Base-by-base conservation (phyloP, 2,888 invertebrate species). In the Malthinus seriepunctatus region DNA sequence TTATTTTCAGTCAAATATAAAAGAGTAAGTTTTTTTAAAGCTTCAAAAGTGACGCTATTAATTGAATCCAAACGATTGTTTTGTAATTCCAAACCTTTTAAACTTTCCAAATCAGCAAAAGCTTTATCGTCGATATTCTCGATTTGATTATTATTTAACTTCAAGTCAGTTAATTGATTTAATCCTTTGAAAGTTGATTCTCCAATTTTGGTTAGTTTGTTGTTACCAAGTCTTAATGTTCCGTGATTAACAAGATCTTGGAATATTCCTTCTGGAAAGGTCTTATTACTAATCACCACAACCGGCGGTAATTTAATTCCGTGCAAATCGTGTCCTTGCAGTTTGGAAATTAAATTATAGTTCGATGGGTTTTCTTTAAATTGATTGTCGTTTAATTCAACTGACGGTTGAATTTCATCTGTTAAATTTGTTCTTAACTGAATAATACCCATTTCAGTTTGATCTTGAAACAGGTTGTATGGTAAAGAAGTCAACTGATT, bases 81-180 rank as follows among this genome's bases (percentile, higher is more conserved):
- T 8, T n/a, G 9, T 12, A 56, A 11, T 1, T 31, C 1, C 8
- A 56, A 14, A 34, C 1, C 10, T n/a, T 8, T 9, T 11, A 50
- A 6, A 1, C 32, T n/a, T 9, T 12, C 11, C 7, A 56, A 10
- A 31, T 23, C 50, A 8, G 31, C 4, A 9, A 56, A 56, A 12
- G 10, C n/a, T 4, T 12, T 10, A 0, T 3, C n/a, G 1, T 42
- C 3, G 1, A 56, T 44, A 10, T 7, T 8, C 11, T 35, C 15
- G 1, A 51, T 44, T 3, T 37, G 32, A 23, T 51, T 56, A 10
- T 37, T 5, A 12, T 56, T 32, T 8, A 56, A 7, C 2, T 12
- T 33, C 9, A 47, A 34, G 6, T n/a, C 31, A 1, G 32, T 12
- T 11, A 48, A 11, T 3, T 35, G 12, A 3, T 34, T 35, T 14